Conservation (phyloP, 2,113 vertebrate species). For the Rhynchomys soricoides region DNA sequence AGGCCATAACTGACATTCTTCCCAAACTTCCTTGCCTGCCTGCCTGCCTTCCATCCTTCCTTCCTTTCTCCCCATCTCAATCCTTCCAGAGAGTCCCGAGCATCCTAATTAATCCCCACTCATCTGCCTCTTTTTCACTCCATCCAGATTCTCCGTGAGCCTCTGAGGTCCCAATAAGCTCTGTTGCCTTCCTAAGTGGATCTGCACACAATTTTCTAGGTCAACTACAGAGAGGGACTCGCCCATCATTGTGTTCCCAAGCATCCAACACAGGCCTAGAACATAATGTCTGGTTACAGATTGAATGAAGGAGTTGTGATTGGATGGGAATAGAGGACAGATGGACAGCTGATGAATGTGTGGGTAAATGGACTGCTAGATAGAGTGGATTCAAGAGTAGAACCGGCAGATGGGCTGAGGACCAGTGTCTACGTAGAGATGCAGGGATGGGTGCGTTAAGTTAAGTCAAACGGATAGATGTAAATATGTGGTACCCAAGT, state of each 20-base stretch:
- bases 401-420: neutral
- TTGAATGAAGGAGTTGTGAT: neutral
- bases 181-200: neutral
- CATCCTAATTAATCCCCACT: neutral
- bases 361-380: neutral
- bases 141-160: neutral
- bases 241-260: neutral
- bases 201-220: neutral
- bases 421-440: neutral
- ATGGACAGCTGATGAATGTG: neutral
- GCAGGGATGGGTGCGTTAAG: neutral
- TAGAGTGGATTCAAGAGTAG: neutral
- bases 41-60: neutral
- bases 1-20: neutral
- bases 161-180: neutral
- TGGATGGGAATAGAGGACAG: neutral
- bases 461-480: neutral
- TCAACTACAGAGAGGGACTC: neutral
- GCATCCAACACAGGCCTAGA: neutral
- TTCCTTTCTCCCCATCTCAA: neutral
- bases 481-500: neutral
- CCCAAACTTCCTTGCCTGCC: no score
- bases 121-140: neutral
- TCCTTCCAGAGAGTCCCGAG: neutral
- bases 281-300: neutral